Evolutionary conservation across 2,888 invertebrate genomes (phyloP).

Genomic region (Mesorhabditis spiculigera): DNA sequence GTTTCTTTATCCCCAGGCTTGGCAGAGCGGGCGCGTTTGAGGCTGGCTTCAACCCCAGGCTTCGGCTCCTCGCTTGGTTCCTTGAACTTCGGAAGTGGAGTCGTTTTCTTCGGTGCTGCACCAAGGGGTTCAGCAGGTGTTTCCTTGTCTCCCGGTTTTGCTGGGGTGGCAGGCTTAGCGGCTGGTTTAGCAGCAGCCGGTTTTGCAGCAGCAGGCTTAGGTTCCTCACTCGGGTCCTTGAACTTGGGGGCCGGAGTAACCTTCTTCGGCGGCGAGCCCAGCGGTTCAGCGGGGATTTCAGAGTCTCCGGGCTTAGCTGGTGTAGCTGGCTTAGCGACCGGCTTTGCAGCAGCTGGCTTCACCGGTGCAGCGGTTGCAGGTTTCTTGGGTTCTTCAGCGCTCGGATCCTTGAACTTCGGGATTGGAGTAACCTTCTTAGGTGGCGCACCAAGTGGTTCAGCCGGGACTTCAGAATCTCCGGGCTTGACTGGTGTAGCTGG

Average conservation of each 20-base stretch:
- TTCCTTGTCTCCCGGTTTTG: slow-evolving; percentile 18
- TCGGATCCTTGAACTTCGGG: not conserved
- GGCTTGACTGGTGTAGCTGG: slow-evolving; percentile 9
- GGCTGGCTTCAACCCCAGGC: not conserved
- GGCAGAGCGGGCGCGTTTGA: not conserved
- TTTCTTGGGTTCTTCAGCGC: slow-evolving; percentile 1
- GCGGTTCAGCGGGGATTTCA: slow-evolving; percentile 27
- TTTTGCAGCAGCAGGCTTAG: slow-evolving; percentile 1
- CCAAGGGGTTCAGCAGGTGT: slow-evolving; percentile 25
- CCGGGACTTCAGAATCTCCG: slow-evolving; percentile 8
- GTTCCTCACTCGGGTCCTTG: slow-evolving; percentile 13
- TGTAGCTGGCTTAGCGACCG: not conserved
- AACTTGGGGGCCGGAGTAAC: slow-evolving; percentile 14
- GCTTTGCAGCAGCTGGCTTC: not conserved
- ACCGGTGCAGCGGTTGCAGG: not conserved
- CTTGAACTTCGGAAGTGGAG: slow-evolving; percentile 15
- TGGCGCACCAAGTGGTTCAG: slow-evolving; percentile 14
- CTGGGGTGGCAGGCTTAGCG: slow-evolving; percentile 12
- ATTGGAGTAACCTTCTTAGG: not conserved
- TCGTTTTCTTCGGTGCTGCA: slow-evolving; percentile 21
- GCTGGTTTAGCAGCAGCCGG: slow-evolving; percentile 21
- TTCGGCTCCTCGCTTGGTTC: slow-evolving; percentile 11
- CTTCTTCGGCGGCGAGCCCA: slow-evolving; percentile 24
- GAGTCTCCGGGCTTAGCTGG: slow-evolving; percentile 14
- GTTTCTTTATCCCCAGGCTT: slow-evolving; percentile 13